phyloP scores from a whole-genome alignment of 2,113 vertebrate species.

The Cyphomyrus plagiostoma region DNA sequence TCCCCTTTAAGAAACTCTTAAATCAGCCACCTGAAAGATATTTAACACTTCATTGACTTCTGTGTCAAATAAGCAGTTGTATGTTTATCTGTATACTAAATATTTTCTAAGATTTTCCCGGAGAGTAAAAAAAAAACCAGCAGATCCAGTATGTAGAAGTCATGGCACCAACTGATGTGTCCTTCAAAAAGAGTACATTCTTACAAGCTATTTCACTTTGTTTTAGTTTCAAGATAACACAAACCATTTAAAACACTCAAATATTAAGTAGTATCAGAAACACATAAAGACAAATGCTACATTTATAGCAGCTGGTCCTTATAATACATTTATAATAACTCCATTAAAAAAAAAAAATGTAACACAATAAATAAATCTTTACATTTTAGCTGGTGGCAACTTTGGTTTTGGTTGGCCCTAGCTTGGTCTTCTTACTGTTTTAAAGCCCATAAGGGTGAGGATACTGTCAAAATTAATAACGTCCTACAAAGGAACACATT shows the following conservation, averaged over 20 bases:
- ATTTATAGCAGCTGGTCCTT: not conserved
- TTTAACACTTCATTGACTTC: not conserved
- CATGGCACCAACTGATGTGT: not conserved
- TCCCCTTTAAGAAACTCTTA: not conserved
- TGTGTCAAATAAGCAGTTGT: not conserved
- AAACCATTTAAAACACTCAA: not conserved
- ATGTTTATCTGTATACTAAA: not conserved
- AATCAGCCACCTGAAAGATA: slow-evolving; percentile 1
- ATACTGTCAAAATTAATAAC: not conserved
- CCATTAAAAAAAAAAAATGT: not conserved
- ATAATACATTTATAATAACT: not conserved
- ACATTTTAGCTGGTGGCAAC: not conserved
- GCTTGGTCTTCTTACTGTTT: not conserved
- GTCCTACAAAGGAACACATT: not conserved
- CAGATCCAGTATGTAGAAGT: not conserved
- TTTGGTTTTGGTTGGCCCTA: not conserved
- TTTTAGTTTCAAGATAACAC: not conserved
- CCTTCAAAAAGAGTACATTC: not conserved
- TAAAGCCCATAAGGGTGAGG: not conserved
- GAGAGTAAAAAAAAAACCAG: not conserved
- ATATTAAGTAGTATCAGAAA: not conserved
- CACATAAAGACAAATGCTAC: not conserved
- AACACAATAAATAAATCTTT: not conserved
- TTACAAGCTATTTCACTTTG: not conserved
- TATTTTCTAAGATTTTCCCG: not conserved